Evolutionary conservation across 2,797 vertebrate genomes (phyloP), one percentile per base, ranked within the genome.

Genomic region (Nyctalus aviator): DNA sequence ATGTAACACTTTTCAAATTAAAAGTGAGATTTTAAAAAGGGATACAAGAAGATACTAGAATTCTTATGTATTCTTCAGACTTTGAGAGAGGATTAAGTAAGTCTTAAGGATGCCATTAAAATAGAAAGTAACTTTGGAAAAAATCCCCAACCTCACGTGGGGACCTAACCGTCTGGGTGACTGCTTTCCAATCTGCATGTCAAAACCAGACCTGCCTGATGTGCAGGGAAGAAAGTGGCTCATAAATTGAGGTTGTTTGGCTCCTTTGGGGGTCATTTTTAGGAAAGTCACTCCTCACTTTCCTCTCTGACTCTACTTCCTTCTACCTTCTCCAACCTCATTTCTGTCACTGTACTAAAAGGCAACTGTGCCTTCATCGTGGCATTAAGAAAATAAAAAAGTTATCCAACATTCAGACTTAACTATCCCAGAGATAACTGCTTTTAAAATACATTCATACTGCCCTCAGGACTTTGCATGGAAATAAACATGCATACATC

Each of bases 81-180:
- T 87, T 71, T 64, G 78, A 95, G 82, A 76, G 59, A 90, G 21
- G 68, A 88, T 92, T 88, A 92, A 94, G 27, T 83, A 87, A 78
- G 75, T 71, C 57, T 92, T 30, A 11, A 82, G 55, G 48, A 87
- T 89, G 66, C 23, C 57, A 8, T 82, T 90, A 90, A 76, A 66
- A 86, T 5, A 81, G 73, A 75, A 83, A 92, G 86, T 84, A 73
- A 86, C 64, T 95, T 90, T 66, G 44, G 48, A 46, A 53, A 68
- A 92, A 85, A 92, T 95, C 57, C 66, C 78, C 32, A 1, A 4
- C 6, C 81, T 83, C 71, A 81, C 64, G 77, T 68, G 83, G 84
- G 89, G 85, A 78, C 62, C 6, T 35, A 64, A 82, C 30, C 1
- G 15, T 25, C 75, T n/a, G n/a, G 88, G 84, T 14, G 4, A 53